phyloP scores from a whole-genome alignment of 30 jellyfish, hydroid and myxozoan species.

The Aurelia coerulea region DNA sequence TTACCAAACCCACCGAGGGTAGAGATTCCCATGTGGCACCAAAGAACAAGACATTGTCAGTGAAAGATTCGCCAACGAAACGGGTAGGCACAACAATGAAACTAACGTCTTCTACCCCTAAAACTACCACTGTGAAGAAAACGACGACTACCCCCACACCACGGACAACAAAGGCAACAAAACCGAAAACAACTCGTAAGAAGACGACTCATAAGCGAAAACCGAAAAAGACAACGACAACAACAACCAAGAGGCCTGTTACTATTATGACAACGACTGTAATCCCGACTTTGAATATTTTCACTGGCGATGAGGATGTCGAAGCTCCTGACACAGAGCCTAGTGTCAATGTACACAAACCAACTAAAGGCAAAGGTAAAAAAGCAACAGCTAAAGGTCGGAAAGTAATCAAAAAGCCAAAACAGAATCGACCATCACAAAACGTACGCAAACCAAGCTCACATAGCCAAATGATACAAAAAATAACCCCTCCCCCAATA shows the following conservation, averaged over 20 bases:
- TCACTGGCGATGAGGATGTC: conserved; percentile 91
- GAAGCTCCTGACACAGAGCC: conserved; percentile 28
- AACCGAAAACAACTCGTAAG: conserved; percentile 33
- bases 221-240: conserved; percentile 18
- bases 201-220: conserved; percentile 16
- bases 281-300: conserved; percentile 85
- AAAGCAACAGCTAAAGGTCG: not conserved
- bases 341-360: not conserved
- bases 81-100: not conserved
- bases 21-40: not conserved
- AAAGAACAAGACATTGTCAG: conserved; percentile 5
- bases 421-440: not conserved
- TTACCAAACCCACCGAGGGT: no score
- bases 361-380: conserved; percentile 2
- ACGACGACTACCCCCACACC: conserved; percentile 13
- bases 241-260: conserved; percentile 4
- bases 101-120: conserved; percentile 19
- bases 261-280: conserved; percentile 34
- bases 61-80: conserved; percentile 32
- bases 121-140: conserved; percentile 34
- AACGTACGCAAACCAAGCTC: not conserved
- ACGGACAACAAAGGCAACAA: conserved; percentile 33
- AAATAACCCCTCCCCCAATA: not conserved
- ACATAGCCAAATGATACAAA: not conserved
- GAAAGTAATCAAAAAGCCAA: not conserved